phyloP scores from a whole-genome alignment of 2,113 vertebrate genomes.

The Nesogale talazaci region DNA sequence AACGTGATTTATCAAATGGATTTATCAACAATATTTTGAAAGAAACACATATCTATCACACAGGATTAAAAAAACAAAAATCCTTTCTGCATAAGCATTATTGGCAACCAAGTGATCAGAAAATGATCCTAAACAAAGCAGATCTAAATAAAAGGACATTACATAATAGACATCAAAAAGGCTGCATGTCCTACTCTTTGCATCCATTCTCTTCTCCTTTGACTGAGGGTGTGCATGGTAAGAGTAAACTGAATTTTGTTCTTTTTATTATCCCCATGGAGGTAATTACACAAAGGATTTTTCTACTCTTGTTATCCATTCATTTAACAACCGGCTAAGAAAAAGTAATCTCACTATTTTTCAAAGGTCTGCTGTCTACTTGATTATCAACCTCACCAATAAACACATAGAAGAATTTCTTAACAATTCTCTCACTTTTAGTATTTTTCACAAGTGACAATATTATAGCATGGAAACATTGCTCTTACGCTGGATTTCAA shows the following conservation, averaged over 20 bases:
- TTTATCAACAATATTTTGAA: constrained; percentile 33
- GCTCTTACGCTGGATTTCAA: background rate
- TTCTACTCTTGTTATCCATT: background rate
- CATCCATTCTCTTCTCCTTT: background rate
- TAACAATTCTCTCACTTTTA: background rate
- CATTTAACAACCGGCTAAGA: background rate
- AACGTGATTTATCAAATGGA: constrained; percentile 53
- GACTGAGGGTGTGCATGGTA: background rate
- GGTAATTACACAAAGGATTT: background rate
- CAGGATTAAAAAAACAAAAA: background rate
- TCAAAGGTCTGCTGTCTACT: background rate
- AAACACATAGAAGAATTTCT: background rate
- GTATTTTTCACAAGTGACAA: constrained; percentile 6
- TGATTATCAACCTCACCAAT: background rate
- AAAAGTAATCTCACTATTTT: background rate
- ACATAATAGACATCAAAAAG: background rate
- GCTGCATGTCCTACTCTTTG: background rate
- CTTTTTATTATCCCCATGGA: background rate
- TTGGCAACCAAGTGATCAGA: background rate
- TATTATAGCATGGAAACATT: background rate
- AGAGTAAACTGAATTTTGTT: background rate
- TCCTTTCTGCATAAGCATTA: constrained; percentile 11
- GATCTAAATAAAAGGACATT: background rate
- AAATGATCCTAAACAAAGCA: background rate
- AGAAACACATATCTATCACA: background rate